Base-by-base conservation (phyloP, 2,888 invertebrate genomes). In the Elysia crispata region DNA sequence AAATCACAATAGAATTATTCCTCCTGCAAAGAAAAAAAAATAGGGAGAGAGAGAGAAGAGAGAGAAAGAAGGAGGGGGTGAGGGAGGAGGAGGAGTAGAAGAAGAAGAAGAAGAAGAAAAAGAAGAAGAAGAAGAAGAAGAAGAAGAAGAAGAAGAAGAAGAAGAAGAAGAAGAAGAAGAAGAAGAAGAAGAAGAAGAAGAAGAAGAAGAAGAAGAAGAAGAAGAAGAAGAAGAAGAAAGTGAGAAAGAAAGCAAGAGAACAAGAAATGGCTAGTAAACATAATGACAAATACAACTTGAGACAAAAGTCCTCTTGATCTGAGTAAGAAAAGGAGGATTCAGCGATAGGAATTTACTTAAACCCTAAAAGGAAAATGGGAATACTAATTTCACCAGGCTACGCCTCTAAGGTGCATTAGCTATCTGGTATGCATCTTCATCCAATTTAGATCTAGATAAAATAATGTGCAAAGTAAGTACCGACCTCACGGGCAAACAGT, bases 401-500 rank as follows among this genome's bases (percentile, higher is more conserved):
- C n/a, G n/a, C n/a, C n/a, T n/a, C n/a, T n/a, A n/a, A n/a, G n/a
- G n/a, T n/a, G n/a, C n/a, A n/a, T n/a, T n/a, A n/a, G n/a, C n/a
- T n/a, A n/a, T n/a, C n/a, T n/a, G n/a, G n/a, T n/a, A n/a, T n/a
- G n/a, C n/a, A n/a, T n/a, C n/a, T n/a, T n/a, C n/a, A n/a, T n/a
- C n/a, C n/a, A 11, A 41, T 41, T 11, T 41, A 28, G 23, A 20
- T 25, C 25, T 57, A 41, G 41, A 64, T n/a, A 15, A 28, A 13
- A 23, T 72, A 5, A 33, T 31, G 5, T 1, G 25, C n/a, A 20
- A 13, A 3, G 1, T 74, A 20, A 28, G 31, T 28, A 69, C 77
- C 66, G 72, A 84, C 84, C 83, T 84, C 84, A 79, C 84, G 74
- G 41, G 79, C 79, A 64, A 81, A 77, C 80, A 84, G 81, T 79